Conservation (phyloP, 1,140 invertebrate species). For the Drosophila erecta region DNA sequence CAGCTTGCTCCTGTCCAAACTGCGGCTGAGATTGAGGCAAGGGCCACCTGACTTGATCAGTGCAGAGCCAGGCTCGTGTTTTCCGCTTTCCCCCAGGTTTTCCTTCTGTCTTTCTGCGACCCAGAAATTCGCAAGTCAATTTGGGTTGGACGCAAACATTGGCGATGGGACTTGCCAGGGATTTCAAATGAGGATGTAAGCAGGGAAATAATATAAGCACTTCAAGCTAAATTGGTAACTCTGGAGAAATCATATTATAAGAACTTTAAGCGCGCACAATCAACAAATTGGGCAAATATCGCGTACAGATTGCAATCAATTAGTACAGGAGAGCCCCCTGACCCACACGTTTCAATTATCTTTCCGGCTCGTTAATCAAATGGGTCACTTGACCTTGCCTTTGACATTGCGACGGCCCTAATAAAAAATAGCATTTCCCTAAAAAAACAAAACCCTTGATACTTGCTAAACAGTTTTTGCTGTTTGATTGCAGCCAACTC, state of each 20-base stretch:
- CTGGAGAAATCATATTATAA: too few species aligned
- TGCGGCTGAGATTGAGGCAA: slow-evolving; percentile 52
- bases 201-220: neutral
- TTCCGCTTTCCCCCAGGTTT: neutral
- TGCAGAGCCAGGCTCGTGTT: slow-evolving; percentile 24
- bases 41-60: slow-evolving; percentile 38
- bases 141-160: neutral
- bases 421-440: slow-evolving; percentile 2
- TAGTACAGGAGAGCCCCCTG: neutral
- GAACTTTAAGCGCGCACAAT: too few species aligned
- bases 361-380: slow-evolving; percentile 9
- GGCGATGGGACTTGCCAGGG: too few species aligned
- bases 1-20: slow-evolving; percentile 24
- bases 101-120: neutral
- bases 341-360: neutral
- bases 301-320: neutral
- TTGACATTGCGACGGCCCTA: slow-evolving; percentile 39
- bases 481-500: slow-evolving; percentile 50
- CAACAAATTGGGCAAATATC: neutral
- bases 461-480: slow-evolving; percentile 61
- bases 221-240: too few species aligned
- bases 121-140: neutral
- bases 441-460: slow-evolving; percentile 47
- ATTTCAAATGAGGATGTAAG: too few species aligned
- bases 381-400: slow-evolving; percentile 58